A percentile compares a stretch with the other conserved stretches of the same genome.
These are phyloP conservation scores for Polypterus senegalus DNA, from an alignment of 2,113 vertebrate species.

Conservation along the genomic window DNA sequence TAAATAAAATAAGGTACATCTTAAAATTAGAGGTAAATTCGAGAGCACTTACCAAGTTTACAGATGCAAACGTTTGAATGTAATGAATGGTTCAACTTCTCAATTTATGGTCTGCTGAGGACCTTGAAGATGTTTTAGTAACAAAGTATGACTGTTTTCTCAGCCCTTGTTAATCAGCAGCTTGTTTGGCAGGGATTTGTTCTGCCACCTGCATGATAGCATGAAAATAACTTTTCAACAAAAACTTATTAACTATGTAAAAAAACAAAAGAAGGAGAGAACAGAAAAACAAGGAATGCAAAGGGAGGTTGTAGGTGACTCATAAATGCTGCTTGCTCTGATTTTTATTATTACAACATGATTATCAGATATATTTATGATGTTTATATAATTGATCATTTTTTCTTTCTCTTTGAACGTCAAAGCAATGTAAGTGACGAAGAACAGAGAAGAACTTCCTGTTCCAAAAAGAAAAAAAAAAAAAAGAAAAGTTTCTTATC, in stretches of 20 bases:
- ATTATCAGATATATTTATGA: too few relatives aligned
- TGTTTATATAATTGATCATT: too few relatives aligned
- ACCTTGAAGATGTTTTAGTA: conserved; percentile 74
- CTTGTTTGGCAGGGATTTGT: conserved; percentile 48
- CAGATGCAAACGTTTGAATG: conserved; percentile 30
- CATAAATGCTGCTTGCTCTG: too few relatives aligned
- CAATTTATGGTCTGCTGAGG: conserved; percentile 66
- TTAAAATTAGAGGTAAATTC: too few relatives aligned
- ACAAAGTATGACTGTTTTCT: conserved; percentile 66
- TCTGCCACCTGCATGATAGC: conserved; percentile 52
- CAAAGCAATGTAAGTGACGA: conserved; percentile 35
- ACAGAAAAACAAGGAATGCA: conserved; percentile 11
- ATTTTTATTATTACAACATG: too few relatives aligned
- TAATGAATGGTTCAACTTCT: conserved; percentile 26
- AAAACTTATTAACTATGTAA: conserved; percentile 17
- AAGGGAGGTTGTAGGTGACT: background rate
- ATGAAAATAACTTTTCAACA: conserved; percentile 20
- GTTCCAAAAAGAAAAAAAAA: conserved; percentile 45
- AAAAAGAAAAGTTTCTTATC: conserved; percentile 48
- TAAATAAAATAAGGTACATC: too few relatives aligned
- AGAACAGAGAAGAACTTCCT: conserved; percentile 40
- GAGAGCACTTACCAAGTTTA: conserved; percentile 43
- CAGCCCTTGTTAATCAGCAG: conserved; percentile 38
- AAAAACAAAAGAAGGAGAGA: conserved; percentile 19
- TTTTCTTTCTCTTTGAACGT: conserved; percentile 36